Evolutionary conservation across 1,140 invertebrate genomes (phyloP), one percentile per base, ranked within the genome.

Genomic region (Drosophila trapezifrons): DNA sequence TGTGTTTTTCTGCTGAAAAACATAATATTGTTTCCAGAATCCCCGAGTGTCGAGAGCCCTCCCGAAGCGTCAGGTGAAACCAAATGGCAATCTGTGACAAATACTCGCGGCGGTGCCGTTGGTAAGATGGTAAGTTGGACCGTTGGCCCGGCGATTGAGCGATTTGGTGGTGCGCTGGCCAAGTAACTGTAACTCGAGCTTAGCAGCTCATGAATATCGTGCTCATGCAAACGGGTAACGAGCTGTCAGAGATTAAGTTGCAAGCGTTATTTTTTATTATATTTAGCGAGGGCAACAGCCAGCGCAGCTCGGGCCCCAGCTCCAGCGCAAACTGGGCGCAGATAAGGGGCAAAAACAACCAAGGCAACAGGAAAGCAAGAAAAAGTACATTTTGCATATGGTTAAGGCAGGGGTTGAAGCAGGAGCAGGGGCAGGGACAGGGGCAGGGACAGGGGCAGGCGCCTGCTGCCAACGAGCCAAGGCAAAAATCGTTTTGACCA

Each of bases 211-310:
- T 89, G 84, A 89, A 89, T 89, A 89, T 89, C 76, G 85, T 80
- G 84, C 85, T 90, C 85, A 89, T 89, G 84, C 84, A 89, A 89
- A 89, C 85, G 84, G 84, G 84, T 89, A 89, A 89, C 84, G 84
- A 89, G 84, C 85, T 89, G 84, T 89, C 84, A 89, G 84, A 89
- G 84, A 89, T 89, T 89, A 89, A 89, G 84, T 89, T 89, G 84
- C 84, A 80, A 90, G 84, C 84, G 84, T 89, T 89, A 89, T 87
- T 89, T 89, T 89, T 89, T 89, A 89, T 89, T 89, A 90, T 89
- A 89, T 89, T 90, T 89, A 80, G 76, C 74, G 65, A 69, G 67
- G 54, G 13, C 15, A 22, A 17, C 59, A 45, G 55, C 18, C 32
- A 43, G 17, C 12, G 13, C 7, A 32, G 29, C 29, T 27, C 27